Conservation (phyloP, 2,113 vertebrate genomes). For the Gobiocypris rarus region DNA sequence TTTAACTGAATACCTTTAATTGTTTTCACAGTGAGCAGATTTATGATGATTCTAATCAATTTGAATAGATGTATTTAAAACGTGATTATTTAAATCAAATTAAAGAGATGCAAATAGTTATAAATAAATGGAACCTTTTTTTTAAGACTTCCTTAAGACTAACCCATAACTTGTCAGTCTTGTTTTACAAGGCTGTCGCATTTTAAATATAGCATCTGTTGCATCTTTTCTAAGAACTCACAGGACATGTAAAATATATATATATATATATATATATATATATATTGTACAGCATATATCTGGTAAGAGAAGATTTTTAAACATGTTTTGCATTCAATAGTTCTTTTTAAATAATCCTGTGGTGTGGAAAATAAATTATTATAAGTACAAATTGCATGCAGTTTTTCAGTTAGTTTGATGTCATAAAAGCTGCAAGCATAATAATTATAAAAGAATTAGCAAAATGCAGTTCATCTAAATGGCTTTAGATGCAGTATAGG, state of each 20-base stretch:
- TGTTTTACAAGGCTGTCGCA: not conserved
- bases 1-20: no score
- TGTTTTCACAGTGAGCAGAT: no score
- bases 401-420: not conserved
- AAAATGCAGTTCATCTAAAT: not conserved
- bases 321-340: not conserved
- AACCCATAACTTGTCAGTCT: not conserved
- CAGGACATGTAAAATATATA: not conserved
- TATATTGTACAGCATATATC: no score
- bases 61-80: no score
- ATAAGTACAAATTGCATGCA: constrained; percentile 1
- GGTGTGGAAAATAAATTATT: not conserved
- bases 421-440: not conserved
- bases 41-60: no score
- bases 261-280: no score
- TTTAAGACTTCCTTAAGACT: no score
- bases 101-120: no score
- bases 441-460: not conserved
- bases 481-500: not conserved
- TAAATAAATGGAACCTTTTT: no score
- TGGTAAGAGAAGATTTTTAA: not conserved
- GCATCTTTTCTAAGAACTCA: constrained; percentile 7
- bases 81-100: no score
- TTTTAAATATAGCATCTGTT: constrained; percentile 8
- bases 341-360: not conserved